These are phyloP conservation scores for Percopsis omiscomaycus DNA, from an alignment of 2,797 vertebrate species.

Conservation along the genomic window DNA sequence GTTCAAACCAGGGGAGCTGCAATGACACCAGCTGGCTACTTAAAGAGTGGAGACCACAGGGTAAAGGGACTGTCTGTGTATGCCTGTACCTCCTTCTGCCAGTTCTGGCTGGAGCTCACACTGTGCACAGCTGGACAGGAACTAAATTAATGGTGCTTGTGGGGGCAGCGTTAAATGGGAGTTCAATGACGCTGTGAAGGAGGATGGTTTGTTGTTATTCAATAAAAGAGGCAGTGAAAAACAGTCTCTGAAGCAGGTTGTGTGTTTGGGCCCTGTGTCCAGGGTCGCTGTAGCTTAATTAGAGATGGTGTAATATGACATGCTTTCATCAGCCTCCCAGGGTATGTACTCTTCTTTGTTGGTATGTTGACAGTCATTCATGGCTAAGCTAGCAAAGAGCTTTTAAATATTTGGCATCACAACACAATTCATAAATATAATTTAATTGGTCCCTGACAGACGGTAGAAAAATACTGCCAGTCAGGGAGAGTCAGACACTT, in stretches of 20 bases:
- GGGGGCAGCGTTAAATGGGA: constrained; percentile 53
- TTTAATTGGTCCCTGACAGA: neutral
- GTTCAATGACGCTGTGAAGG: constrained; percentile 51
- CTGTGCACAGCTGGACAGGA: constrained; percentile 72
- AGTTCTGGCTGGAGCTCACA: constrained; percentile 39
- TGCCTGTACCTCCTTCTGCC: constrained; percentile 48
- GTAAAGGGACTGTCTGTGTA: constrained; percentile 34
- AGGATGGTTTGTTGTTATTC: constrained; percentile 54
- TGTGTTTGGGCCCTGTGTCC: constrained; percentile 21
- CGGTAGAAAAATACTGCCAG: neutral
- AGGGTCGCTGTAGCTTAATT: constrained; percentile 41
- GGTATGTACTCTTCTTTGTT: constrained; percentile 14
- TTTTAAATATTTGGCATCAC: neutral
- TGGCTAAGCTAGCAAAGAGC: neutral
- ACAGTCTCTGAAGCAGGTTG: constrained; percentile 37
- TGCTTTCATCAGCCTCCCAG: neutral
- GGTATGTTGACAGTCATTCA: neutral
- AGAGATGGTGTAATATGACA: constrained; percentile 22
- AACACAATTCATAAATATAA: constrained; percentile 16
- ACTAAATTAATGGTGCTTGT: constrained; percentile 62
- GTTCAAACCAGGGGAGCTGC: constrained; percentile 52
- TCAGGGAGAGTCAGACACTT: too few species aligned
- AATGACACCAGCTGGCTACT: constrained; percentile 67
- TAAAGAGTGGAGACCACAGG: constrained; percentile 32
- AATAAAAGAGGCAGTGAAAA: constrained; percentile 36